Evolutionary conservation across 92 coral and sea anemone species (phyloP).

Genomic region (Pocillopora meandrina): DNA sequence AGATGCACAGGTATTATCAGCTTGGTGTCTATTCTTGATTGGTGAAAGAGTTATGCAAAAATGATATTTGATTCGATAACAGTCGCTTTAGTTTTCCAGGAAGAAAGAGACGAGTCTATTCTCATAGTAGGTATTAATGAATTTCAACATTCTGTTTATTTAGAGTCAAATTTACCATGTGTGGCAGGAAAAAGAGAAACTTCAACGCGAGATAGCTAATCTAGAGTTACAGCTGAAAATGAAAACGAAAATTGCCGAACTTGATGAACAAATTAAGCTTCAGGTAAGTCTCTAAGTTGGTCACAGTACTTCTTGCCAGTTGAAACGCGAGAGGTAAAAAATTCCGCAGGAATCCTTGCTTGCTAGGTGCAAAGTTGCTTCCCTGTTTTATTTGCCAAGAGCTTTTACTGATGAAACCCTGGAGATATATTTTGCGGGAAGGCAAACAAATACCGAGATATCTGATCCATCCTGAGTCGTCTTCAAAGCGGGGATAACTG

Average conservation of each 20-base stretch:
- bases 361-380: background rate
- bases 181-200: slow-evolving; percentile 82
- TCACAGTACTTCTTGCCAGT: background rate
- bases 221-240: slow-evolving; percentile 66
- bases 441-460: too few relatives aligned
- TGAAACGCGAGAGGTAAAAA: too few relatives aligned
- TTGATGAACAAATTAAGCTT: slow-evolving; percentile 70
- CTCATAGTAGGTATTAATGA: background rate
- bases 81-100: too few relatives aligned
- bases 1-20: slow-evolving; percentile 74
- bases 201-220: slow-evolving; percentile 66
- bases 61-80: background rate
- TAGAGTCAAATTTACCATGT: slow-evolving; percentile 84
- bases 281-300: slow-evolving; percentile 56
- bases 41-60: background rate
- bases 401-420: too few relatives aligned
- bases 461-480: too few relatives aligned
- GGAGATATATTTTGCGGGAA: too few relatives aligned
- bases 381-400: too few relatives aligned
- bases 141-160: background rate
- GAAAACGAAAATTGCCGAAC: slow-evolving; percentile 67
- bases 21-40: background rate
- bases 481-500: too few relatives aligned
- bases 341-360: background rate
- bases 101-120: too few relatives aligned